These are phyloP conservation scores for Chionodraco myersi DNA, from an alignment of 2,113 vertebrate species.

Conservation along the genomic window DNA sequence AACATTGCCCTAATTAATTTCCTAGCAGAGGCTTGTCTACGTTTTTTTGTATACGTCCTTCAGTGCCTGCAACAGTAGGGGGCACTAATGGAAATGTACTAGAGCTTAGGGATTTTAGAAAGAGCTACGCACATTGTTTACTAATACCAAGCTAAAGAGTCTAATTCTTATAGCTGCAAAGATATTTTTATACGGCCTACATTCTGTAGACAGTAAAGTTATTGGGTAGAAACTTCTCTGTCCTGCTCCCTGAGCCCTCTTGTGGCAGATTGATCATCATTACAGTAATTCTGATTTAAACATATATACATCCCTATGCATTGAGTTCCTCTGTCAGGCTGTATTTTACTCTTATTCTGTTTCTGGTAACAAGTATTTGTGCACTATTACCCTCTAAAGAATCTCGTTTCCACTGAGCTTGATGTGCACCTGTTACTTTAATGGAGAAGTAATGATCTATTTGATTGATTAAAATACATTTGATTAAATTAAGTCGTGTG, in stretches of 20 bases:
- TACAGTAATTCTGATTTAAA: slow-evolving; percentile 9
- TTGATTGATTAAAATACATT: background rate
- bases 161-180: slow-evolving; percentile 68
- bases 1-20: slow-evolving; percentile 84
- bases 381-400: background rate
- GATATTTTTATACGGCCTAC: slow-evolving; percentile 71
- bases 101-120: slow-evolving; percentile 73
- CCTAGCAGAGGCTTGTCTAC: slow-evolving; percentile 56
- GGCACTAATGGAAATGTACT: slow-evolving; percentile 74
- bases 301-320: background rate
- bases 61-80: slow-evolving; percentile 62
- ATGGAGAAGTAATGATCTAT: background rate
- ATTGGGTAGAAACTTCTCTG: slow-evolving; percentile 10
- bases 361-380: background rate
- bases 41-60: slow-evolving; percentile 70
- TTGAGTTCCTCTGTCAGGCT: background rate
- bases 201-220: slow-evolving; percentile 56
- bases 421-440: background rate
- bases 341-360: background rate
- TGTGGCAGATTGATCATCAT: slow-evolving; percentile 49
- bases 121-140: slow-evolving; percentile 65
- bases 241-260: slow-evolving; percentile 60
- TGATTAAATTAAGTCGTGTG: background rate
- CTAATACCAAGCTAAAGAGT: slow-evolving; percentile 71
- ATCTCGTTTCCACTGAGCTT: too few relatives aligned